phyloP scores from a whole-genome alignment of 2,797 vertebrate genomes.

The Eulemur rubriventer region DNA sequence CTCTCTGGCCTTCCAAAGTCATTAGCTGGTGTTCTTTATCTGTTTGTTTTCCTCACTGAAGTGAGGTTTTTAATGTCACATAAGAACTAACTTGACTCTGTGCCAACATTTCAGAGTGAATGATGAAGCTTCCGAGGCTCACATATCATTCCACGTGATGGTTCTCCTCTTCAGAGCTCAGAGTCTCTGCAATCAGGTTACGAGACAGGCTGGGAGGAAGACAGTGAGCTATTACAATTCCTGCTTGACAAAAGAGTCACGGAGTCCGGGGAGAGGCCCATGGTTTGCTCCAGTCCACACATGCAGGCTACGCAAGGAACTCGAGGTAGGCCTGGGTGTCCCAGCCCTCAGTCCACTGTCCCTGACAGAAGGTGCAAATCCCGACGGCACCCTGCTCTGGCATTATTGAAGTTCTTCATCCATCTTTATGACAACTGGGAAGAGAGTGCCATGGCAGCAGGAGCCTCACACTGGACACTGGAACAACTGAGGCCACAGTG shows the following conservation, averaged over 20 bases:
- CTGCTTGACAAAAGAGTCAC: neutral
- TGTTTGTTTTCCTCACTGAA: slow-evolving; percentile 77
- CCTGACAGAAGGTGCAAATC: neutral
- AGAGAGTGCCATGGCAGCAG: neutral
- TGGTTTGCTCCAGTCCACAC: neutral
- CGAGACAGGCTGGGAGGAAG: neutral
- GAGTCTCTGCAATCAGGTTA: accelerated
- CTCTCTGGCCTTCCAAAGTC: slow-evolving; percentile 73
- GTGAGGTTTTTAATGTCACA: slow-evolving; percentile 68
- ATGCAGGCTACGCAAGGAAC: neutral
- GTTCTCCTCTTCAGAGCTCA: neutral
- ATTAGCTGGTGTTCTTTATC: slow-evolving; percentile 61
- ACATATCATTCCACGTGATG: neutral
- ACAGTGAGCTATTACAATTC: neutral
- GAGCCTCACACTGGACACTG: neutral
- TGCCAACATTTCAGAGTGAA: slow-evolving; percentile 41
- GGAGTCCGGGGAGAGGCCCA: neutral
- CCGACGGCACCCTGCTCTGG: neutral
- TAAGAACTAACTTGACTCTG: neutral
- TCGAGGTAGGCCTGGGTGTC: neutral
- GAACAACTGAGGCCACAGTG: neutral
- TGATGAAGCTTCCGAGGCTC: slow-evolving; percentile 54
- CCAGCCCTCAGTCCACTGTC: neutral
- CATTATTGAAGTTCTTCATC: neutral
- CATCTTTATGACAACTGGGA: neutral